Evolutionary conservation across 2,113 vertebrate species (phyloP), one percentile per base, ranked within the genome.

Genomic region (Octodon degus): DNA sequence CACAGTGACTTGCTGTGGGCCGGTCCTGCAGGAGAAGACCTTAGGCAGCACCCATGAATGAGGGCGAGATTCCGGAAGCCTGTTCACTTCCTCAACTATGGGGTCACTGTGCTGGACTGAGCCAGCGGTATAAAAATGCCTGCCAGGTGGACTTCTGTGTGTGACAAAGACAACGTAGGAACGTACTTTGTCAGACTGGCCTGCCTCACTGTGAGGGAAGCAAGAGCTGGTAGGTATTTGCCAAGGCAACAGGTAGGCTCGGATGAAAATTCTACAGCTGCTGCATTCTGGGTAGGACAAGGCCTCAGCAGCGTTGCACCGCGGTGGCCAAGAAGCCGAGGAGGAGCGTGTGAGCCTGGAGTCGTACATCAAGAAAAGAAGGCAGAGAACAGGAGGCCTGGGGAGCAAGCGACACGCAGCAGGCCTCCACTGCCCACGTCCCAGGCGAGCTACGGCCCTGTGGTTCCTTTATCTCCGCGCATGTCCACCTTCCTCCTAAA

Each of bases 401-500:
- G 81, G 50, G 47, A 76, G 50, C 19, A n/a, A 58, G 67, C 53
- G 34, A 1, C 34, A 19, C 1, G 1, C 3, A 4, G 0, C 58
- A 62, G 72, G 16, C 16, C 14, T 9, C 3, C 4, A 2, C 11
- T 37, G n/a, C 25, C 37, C 24, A 40, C 12, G 60, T 62, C 1
- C 0, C 11, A 5, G 62, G 19, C n/a, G n/a, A 37, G 40, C 72
- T 19, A 53, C 24, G 32, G 67, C 72, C 79, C 95, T 92, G 79
- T 74, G 32, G 72, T 92, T 94, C 96, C 89, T 96, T 91, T 93
- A 97, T 98, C 97, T 98, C 95, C 93, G 90, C 98, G 96, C 96
- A 20, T 97, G 98, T 98, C 94, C 94, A 68, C 92, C 97, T 96
- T 94, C 80, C 96, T 98, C 97, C 98, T 98, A 98, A 99, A 98